phyloP scores from a whole-genome alignment of 2,888 invertebrate species.

The Neoascia interrupta region DNA sequence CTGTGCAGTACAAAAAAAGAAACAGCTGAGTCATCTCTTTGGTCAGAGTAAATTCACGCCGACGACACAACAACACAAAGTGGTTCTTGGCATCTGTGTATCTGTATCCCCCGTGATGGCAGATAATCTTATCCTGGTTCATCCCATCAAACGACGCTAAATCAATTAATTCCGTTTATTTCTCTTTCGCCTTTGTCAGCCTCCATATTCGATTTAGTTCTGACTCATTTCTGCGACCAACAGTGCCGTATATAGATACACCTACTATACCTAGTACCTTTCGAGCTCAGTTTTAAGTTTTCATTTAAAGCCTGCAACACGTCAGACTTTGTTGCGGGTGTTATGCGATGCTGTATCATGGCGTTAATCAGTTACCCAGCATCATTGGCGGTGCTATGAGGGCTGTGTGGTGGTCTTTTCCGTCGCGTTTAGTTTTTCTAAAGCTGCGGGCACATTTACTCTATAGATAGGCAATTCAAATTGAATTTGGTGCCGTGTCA shows the following conservation, averaged over 20 bases:
- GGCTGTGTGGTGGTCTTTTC: too few species aligned
- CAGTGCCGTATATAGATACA: not conserved
- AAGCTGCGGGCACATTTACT: too few species aligned
- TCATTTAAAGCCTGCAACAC: conserved; percentile 30
- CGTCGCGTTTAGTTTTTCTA: too few species aligned
- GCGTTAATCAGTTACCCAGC: conserved; percentile 35
- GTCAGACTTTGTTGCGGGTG: conserved; percentile 25
- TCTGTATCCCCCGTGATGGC: not conserved
- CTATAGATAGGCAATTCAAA: too few species aligned
- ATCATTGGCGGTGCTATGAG: conserved; percentile 21
- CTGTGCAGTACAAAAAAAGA: too few species aligned
- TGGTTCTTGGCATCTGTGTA: conserved; percentile 8
- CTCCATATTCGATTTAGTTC: not conserved
- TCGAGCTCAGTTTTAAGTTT: conserved; percentile 48
- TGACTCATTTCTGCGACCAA: conserved; percentile 38
- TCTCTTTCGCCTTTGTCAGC: conserved; percentile 13
- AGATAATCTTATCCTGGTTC: conserved; percentile 2
- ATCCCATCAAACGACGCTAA: conserved; percentile 5
- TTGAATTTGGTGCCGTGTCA: too few species aligned
- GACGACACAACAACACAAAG: not conserved
- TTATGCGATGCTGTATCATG: conserved; percentile 35
- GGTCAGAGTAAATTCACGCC: conserved; percentile 1
- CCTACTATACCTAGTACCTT: not conserved
- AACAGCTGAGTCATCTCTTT: conserved; percentile 47
- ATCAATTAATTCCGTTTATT: conserved; percentile 48